Evolutionary conservation across 2,797 vertebrate species (phyloP).

Genomic region (Lagocephalus sceleratus): DNA sequence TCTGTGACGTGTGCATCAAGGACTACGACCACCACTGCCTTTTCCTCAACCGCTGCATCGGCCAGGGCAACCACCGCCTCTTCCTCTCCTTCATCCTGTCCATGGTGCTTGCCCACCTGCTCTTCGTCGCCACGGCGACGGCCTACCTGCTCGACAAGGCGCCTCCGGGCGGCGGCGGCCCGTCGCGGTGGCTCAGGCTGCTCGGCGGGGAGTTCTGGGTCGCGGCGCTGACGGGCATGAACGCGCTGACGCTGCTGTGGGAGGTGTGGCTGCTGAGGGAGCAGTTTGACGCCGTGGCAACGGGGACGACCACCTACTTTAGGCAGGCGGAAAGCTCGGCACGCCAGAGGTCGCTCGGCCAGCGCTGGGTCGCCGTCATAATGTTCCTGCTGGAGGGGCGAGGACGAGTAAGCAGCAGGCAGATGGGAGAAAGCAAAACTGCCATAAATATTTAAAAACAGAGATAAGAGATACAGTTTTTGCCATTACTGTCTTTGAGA

Average conservation of each 20-base stretch:
- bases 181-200: constrained; percentile 46
- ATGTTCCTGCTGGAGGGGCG: constrained; percentile 74
- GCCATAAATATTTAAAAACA: constrained; percentile 66
- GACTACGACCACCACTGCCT: constrained; percentile 85
- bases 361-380: constrained; percentile 57
- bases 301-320: constrained; percentile 75
- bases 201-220: constrained; percentile 76
- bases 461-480: not conserved
- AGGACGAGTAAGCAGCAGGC: constrained; percentile 28
- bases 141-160: constrained; percentile 62
- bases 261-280: constrained; percentile 76
- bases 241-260: constrained; percentile 73
- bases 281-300: constrained; percentile 73
- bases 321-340: constrained; percentile 38
- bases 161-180: constrained; percentile 7
- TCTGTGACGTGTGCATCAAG: constrained; percentile 77
- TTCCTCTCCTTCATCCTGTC: constrained; percentile 79
- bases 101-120: constrained; percentile 69
- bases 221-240: constrained; percentile 68
- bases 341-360: constrained; percentile 48
- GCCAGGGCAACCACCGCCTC: constrained; percentile 74
- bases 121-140: constrained; percentile 64
- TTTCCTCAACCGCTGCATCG: constrained; percentile 80
- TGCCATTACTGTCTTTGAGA: not conserved
- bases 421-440: constrained; percentile 36